Conservation (phyloP, 2,888 invertebrate species). For the Campaea margaritaria region DNA sequence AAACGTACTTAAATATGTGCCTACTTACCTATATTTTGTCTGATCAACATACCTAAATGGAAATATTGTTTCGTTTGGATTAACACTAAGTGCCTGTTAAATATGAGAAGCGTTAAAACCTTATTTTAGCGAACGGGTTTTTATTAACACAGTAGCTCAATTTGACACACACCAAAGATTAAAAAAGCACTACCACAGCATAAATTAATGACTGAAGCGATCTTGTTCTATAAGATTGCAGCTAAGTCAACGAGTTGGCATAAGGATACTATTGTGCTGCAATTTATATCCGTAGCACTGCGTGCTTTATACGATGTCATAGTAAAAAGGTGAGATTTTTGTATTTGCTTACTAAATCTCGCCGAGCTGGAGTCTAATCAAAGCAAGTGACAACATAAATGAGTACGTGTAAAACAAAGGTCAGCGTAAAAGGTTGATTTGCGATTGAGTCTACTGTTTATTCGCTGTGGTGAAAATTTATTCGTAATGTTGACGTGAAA, state of each 20-base stretch:
- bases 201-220: too few species aligned
- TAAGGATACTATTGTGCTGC: too few species aligned
- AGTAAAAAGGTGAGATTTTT: too few species aligned
- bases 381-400: too few species aligned
- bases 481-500: conserved; percentile 32
- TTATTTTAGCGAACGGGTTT: background rate
- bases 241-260: too few species aligned
- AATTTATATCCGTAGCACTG: too few species aligned
- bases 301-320: too few species aligned
- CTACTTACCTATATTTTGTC: conserved; percentile 13
- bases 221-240: too few species aligned
- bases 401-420: background rate
- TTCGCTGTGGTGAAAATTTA: conserved; percentile 2
- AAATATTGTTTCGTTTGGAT: conserved; percentile 37
- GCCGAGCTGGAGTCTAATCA: too few species aligned
- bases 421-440: background rate
- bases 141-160: background rate
- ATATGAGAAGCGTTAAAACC: conserved; percentile 42
- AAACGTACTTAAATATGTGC: background rate
- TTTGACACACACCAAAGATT: background rate
- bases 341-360: too few species aligned
- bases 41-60: conserved; percentile 17
- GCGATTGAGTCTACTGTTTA: conserved; percentile 4
- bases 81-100: conserved; percentile 62
- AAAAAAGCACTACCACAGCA: background rate